These are phyloP conservation scores for Cordilura impudica DNA, from an alignment of 2,888 invertebrate genomes.

Conservation along the genomic window DNA sequence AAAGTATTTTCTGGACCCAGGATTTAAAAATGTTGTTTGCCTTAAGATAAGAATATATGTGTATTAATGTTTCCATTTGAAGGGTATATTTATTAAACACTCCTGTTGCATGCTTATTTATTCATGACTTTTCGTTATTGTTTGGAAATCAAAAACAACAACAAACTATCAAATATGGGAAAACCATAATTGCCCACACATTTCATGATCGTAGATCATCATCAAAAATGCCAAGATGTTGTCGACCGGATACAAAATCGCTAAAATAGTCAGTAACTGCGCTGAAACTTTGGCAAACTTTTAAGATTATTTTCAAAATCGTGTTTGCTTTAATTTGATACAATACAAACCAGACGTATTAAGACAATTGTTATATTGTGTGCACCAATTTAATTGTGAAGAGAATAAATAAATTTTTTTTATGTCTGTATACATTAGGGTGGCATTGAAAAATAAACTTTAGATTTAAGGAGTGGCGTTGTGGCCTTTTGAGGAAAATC, in stretches of 20 bases:
- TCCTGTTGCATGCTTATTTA: slow-evolving; percentile 31
- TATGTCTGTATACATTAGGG: no score
- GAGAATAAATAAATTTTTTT: no score
- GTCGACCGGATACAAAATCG: slow-evolving; percentile 31
- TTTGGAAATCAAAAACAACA: slow-evolving; percentile 31
- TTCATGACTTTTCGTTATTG: slow-evolving; percentile 7
- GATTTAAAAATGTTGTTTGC: no score
- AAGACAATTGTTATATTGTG: not conserved
- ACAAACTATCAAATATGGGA: slow-evolving; percentile 30
- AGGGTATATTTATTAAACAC: slow-evolving; percentile 19
- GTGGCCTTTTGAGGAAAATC: no score
- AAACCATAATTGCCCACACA: slow-evolving; percentile 57
- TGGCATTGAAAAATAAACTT: no score
- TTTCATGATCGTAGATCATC: slow-evolving; percentile 57
- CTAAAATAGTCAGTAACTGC: slow-evolving; percentile 40
- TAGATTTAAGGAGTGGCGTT: no score
- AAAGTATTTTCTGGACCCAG: no score
- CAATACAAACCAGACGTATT: not conserved
- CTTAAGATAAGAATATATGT: no score
- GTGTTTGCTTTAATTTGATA: not conserved
- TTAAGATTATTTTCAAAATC: not conserved
- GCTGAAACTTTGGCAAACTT: slow-evolving; percentile 23
- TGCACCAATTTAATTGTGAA: no score
- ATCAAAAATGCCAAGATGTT: slow-evolving; percentile 37
- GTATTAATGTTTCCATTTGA: no score